Base-by-base conservation (phyloP, 2,113 vertebrate species). In the Taxidea taxus region DNA sequence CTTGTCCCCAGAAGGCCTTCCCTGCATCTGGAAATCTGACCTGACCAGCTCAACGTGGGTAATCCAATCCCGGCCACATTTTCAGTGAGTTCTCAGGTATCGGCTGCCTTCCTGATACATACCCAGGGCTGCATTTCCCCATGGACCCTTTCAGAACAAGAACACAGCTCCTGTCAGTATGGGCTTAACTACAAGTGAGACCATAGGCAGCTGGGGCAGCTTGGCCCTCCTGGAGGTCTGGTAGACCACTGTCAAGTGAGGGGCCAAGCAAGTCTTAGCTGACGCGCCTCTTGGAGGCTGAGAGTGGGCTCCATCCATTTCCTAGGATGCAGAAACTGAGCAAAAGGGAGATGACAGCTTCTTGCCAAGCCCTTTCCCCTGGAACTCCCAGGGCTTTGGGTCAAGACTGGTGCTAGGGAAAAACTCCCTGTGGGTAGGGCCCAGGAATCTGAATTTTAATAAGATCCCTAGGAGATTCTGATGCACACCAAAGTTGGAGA, bases 11-110 rank as follows among this genome's bases (percentile, higher is more conserved):
- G 31, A 58, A 89, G 92, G 51, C 97, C 95, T 97, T 68, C 21
- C 3, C 70, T 54, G 93, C 62, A 87, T 94, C 97, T 97, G 91
- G 98, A 97, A 97, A 98, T 74, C 92, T 96, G 90, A 97, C 44
- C 95, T 20, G 91, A 37, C 16, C 12, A 54, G 90, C 94, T 97
- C 84, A 62, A 14, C 77, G 89, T 0, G 1, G 56, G 96, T 90
- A 94, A 98, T 60, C 29, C 39, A 93, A 97, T 6, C 96, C 81
- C 31, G 49, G 91, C 60, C 96, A 93, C 96, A 95, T 74, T 97
- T 93, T 95, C 87, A 94, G 91, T 0, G 70, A 37, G 29, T 23
- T 94, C 96, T 98, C 93, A n/a, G 31, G 91, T 98, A 42, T 98
- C 97, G 1, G 72, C n/a, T 37, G 58, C 54, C 47, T 94, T 87